A percentile compares a stretch with the other conserved stretches of the same genome.
Evolutionary conservation across 2,113 vertebrate species (phyloP).

Genomic region (Cariama cristata): DNA sequence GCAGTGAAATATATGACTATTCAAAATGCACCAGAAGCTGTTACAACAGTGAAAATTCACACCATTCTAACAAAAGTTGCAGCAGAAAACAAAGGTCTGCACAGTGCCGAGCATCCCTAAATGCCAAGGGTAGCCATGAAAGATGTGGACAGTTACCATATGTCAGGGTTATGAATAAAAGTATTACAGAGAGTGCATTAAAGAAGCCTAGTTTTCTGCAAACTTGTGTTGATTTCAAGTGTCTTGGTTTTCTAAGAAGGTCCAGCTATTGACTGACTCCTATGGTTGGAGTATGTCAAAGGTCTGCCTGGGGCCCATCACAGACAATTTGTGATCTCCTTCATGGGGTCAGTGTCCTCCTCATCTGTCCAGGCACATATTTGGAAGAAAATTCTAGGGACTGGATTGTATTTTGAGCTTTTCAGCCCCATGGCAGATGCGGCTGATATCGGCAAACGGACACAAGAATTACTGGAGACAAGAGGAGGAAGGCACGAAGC

Average conservation of each 20-base stretch:
- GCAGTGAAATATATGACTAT: not conserved
- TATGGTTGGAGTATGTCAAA: not conserved
- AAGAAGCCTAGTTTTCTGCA: not conserved
- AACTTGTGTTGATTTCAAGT: not conserved
- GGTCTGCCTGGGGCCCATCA: not conserved
- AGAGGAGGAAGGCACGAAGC: not conserved
- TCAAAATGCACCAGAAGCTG: not conserved
- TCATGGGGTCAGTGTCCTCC: not conserved
- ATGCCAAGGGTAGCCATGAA: not conserved
- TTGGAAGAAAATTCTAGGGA: not conserved
- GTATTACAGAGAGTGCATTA: not conserved
- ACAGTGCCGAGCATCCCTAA: not conserved
- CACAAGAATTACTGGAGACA: not conserved
- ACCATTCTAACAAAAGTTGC: not conserved
- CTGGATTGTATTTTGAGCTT: not conserved
- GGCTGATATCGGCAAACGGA: accelerated
- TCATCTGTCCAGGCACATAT: not conserved
- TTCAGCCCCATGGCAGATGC: not conserved
- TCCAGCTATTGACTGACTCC: not conserved
- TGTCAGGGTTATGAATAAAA: not conserved
- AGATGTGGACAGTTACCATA: not conserved
- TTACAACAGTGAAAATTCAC: not conserved
- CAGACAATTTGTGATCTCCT: not conserved
- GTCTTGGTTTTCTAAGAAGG: not conserved
- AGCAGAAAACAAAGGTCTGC: not conserved